These are phyloP conservation scores for Gavialis gangeticus DNA, from an alignment of 2,113 vertebrate species.

Conservation along the genomic window DNA sequence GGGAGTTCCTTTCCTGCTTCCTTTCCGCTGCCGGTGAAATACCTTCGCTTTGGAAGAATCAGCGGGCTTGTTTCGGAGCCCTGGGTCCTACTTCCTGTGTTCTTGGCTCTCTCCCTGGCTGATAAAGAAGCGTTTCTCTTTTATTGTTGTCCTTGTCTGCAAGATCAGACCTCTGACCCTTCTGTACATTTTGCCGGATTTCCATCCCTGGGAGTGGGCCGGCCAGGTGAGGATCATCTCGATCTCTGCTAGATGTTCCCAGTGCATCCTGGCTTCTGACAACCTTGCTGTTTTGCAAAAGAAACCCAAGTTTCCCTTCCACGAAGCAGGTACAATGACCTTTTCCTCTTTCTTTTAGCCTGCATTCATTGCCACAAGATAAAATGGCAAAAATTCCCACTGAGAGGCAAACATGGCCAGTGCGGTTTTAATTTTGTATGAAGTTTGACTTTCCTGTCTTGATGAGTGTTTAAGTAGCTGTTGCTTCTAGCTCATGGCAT, in stretches of 20 bases:
- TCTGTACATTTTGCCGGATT: background rate
- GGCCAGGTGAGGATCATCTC: background rate
- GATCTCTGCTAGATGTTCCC: background rate
- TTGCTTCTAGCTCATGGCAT: background rate
- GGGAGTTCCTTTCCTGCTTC: background rate
- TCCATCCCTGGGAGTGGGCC: background rate
- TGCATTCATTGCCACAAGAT: background rate
- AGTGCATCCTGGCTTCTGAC: background rate
- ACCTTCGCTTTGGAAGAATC: background rate
- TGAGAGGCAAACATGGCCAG: background rate
- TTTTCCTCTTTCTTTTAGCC: background rate
- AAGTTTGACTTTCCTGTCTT: background rate
- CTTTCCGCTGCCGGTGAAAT: conserved; percentile 2
- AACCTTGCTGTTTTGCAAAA: background rate
- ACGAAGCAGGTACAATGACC: background rate
- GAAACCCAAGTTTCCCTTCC: background rate
- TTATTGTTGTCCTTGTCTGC: background rate
- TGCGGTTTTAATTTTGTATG: background rate
- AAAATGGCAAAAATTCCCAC: background rate
- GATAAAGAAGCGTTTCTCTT: background rate
- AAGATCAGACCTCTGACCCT: background rate
- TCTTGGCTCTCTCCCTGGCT: background rate
- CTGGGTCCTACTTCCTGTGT: accelerated
- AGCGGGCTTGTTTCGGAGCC: background rate
- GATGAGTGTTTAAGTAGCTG: background rate